Evolutionary conservation across 2,888 invertebrate genomes (phyloP).

Genomic region (Sphinx pinastri): DNA sequence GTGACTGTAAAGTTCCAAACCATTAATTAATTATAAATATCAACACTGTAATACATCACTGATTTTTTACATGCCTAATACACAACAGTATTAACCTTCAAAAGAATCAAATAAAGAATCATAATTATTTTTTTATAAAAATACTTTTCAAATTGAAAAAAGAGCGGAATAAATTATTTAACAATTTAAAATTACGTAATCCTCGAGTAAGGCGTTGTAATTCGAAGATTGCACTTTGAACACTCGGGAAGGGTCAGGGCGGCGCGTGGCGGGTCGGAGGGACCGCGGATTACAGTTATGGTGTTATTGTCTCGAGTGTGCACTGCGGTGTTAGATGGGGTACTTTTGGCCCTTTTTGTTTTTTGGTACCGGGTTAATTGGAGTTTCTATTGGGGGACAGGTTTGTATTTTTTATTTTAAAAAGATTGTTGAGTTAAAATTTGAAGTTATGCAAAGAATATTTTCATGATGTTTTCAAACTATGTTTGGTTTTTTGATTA

Average conservation of each 20-base stretch:
- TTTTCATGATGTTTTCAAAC: neutral
- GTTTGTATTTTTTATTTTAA: conserved; percentile 4
- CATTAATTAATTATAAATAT: no score
- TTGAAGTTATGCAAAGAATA: neutral
- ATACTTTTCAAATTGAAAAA: conserved; percentile 2
- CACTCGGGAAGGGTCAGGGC: conserved; percentile 26
- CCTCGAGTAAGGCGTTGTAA: conserved; percentile 32
- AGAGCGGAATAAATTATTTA: conserved; percentile 12
- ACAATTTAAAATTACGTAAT: conserved; percentile 31
- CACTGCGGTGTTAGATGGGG: conserved; percentile 31
- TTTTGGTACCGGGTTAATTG: conserved; percentile 49
- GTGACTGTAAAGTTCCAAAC: no score
- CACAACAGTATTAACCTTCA: neutral
- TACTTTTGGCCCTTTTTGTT: conserved; percentile 50
- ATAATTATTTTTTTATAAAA: neutral
- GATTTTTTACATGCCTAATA: neutral
- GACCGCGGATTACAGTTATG: conserved; percentile 60
- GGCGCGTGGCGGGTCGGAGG: conserved; percentile 46
- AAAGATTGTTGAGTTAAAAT: neutral
- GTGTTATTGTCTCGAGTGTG: conserved; percentile 52
- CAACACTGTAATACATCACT: no score
- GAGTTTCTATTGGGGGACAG: conserved; percentile 40
- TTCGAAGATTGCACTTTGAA: conserved; percentile 29
- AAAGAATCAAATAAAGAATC: neutral
- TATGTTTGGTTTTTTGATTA: no score